A percentile compares a stretch with the other conserved stretches of the same genome.
phyloP scores from a whole-genome alignment of 2,888 invertebrate species.

The Helicoverpa assulta region DNA sequence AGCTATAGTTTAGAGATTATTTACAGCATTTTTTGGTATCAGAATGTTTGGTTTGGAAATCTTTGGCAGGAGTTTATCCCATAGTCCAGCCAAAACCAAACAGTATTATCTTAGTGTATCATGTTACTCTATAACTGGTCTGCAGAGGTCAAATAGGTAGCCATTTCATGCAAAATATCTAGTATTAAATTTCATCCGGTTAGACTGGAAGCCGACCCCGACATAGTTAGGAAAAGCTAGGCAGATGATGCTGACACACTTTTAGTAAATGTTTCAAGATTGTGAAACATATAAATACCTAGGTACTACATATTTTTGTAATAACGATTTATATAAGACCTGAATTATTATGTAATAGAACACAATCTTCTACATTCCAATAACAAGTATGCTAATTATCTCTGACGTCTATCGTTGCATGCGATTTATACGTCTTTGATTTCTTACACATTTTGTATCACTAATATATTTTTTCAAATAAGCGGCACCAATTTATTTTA shows the following conservation, averaged over 20 bases:
- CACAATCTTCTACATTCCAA: background rate
- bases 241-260: background rate
- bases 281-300: no score
- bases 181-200: background rate
- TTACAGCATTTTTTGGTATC: no score
- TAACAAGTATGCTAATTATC: background rate
- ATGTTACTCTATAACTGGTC: background rate
- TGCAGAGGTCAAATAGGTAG: background rate
- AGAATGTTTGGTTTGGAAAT: background rate
- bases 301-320: background rate
- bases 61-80: background rate
- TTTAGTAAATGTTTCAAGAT: conserved; percentile 4
- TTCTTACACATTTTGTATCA: background rate
- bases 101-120: background rate
- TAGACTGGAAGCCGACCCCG: background rate
- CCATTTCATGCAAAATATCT: background rate
- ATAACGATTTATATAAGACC: conserved; percentile 3
- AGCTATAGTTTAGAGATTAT: background rate
- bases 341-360: background rate
- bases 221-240: background rate
- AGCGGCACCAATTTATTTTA: no score
- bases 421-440: background rate
- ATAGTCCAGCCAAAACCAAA: background rate
- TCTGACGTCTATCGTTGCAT: background rate
- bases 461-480: background rate